Percentiles rank a stretch among this genome's conserved stretches.
Conservation (phyloP, 92 coral and sea anemone genomes). For the Virgularia gustaviana region DNA sequence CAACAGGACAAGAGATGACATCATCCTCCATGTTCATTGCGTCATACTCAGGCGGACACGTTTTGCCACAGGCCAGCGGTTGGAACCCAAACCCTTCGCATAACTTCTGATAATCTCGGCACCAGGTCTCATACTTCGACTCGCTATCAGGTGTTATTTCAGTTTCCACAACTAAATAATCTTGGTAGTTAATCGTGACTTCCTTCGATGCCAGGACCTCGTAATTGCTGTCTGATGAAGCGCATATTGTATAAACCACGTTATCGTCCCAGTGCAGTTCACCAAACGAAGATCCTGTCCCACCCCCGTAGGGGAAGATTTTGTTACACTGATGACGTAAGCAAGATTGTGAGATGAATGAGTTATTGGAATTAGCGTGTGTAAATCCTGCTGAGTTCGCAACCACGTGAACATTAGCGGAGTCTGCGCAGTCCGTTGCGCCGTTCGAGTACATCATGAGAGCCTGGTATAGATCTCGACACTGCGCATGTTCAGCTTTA, state of each 20-base stretch:
- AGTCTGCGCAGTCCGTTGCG: constrained; percentile 28
- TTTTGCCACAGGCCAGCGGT: constrained; percentile 42
- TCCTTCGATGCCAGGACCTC: constrained; percentile 39
- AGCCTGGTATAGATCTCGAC: constrained; percentile 55
- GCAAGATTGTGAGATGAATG: constrained; percentile 52
- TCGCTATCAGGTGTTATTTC: constrained; percentile 37
- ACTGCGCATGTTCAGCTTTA: constrained; percentile 44
- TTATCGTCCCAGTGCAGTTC: constrained; percentile 10
- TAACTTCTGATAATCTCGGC: constrained; percentile 54
- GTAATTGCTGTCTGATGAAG: constrained; percentile 49
- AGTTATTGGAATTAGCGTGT: constrained; percentile 47
- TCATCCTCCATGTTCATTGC: constrained; percentile 23
- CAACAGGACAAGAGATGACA: background rate
- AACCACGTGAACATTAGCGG: constrained; percentile 38
- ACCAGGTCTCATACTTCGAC: constrained; percentile 62
- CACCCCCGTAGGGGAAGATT: constrained; percentile 12
- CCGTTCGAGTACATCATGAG: constrained; percentile 54
- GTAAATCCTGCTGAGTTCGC: constrained; percentile 50
- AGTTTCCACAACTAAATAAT: constrained; percentile 43
- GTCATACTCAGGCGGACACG: constrained; percentile 32
- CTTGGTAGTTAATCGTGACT: constrained; percentile 8
- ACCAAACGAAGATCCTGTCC: constrained; percentile 21
- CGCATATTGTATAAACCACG: constrained; percentile 51
- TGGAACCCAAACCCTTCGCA: constrained; percentile 55
- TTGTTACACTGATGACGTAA: constrained; percentile 36